These are phyloP conservation scores for Electrophaes corylata DNA, from an alignment of 2,888 invertebrate species.

Conservation along the genomic window DNA sequence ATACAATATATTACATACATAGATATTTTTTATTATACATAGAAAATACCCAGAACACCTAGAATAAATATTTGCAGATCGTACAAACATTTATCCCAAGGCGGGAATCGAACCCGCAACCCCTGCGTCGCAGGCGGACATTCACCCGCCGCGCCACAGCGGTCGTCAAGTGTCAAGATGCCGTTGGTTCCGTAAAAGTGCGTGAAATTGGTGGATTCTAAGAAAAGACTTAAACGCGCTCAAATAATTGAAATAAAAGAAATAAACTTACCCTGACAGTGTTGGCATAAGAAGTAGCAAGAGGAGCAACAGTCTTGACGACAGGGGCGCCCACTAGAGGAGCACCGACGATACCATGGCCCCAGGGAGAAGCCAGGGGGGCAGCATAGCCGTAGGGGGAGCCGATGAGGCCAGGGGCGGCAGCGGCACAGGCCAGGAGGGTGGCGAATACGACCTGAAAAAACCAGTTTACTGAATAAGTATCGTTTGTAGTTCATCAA, in stretches of 20 bases:
- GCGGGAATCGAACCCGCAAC: too few relatives aligned
- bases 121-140: too few relatives aligned
- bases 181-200: too few relatives aligned
- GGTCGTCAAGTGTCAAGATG: too few relatives aligned
- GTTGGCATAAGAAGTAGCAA: conserved; percentile 87
- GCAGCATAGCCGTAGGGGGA: conserved; percentile 55
- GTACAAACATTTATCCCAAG: too few relatives aligned
- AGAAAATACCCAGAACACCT: too few relatives aligned
- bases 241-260: too few relatives aligned
- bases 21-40: too few relatives aligned
- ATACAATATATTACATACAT: too few relatives aligned
- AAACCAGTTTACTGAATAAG: neutral
- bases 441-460: conserved; percentile 81
- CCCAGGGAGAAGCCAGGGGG: conserved; percentile 63
- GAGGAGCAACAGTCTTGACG: conserved; percentile 80
- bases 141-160: too few relatives aligned
- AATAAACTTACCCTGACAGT: conserved; percentile 81
- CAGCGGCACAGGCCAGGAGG: conserved; percentile 70
- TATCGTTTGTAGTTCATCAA: neutral
- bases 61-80: too few relatives aligned
- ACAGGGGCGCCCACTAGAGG: conserved; percentile 68
- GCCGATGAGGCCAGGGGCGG: conserved; percentile 73
- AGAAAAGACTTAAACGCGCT: too few relatives aligned
- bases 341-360: conserved; percentile 72
- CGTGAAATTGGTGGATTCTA: neutral